phyloP scores from a whole-genome alignment of 1,140 invertebrate genomes.

The Aphis craccivora region DNA sequence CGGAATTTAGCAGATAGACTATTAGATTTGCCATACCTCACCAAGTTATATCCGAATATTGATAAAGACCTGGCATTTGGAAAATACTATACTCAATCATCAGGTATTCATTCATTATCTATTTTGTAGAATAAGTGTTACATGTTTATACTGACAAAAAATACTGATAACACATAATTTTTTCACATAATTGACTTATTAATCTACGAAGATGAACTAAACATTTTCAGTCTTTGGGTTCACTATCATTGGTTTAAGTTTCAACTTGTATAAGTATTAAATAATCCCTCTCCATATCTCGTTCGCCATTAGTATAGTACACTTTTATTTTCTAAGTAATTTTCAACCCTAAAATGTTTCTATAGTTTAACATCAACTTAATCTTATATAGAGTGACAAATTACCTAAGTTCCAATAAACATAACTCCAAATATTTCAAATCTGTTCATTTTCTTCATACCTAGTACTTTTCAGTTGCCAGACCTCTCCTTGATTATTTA shows the following conservation, averaged over 20 bases:
- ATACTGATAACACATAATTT: too few relatives aligned
- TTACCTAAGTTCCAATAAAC: too few relatives aligned
- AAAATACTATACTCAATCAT: conserved; percentile 83
- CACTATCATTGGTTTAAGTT: not conserved
- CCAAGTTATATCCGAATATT: conserved; percentile 86
- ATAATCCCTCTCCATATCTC: too few relatives aligned
- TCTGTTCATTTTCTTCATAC: not conserved
- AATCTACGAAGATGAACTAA: not conserved
- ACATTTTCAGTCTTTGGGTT: not conserved
- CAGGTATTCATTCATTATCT: conserved; percentile 56
- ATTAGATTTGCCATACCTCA: conserved; percentile 83
- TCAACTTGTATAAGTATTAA: not conserved
- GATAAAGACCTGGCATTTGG: conserved; percentile 87
- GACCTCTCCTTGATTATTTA: not conserved
- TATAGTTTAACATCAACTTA: not conserved
- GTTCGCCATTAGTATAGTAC: too few relatives aligned
- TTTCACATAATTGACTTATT: not conserved
- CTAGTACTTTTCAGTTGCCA: not conserved
- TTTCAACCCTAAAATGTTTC: too few relatives aligned
- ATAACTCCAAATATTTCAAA: not conserved
- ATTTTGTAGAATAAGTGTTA: not conserved
- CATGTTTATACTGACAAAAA: not conserved
- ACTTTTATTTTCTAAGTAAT: too few relatives aligned
- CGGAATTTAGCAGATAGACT: conserved; percentile 88
- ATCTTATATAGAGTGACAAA: too few relatives aligned